Evolutionary conservation across 1,140 invertebrate genomes (phyloP).

Genomic region (Triops longicaudatus): DNA sequence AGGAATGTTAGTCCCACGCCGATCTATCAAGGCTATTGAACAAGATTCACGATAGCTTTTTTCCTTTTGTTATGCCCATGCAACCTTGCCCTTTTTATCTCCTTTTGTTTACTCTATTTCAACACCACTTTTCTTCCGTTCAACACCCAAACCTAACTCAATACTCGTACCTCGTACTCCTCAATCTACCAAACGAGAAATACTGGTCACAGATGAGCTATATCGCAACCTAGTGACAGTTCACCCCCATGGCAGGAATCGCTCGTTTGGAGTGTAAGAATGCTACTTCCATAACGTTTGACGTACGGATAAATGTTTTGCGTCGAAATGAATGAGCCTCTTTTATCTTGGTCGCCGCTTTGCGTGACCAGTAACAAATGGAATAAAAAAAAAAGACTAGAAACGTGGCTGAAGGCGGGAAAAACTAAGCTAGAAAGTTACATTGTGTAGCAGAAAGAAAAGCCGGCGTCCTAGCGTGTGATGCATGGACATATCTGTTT

Average conservation of each 20-base stretch:
- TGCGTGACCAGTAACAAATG: constrained; percentile 14
- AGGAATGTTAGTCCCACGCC: neutral
- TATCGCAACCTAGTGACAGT: neutral
- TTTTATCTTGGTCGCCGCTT: neutral
- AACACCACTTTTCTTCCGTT: neutral
- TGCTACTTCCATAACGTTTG: neutral
- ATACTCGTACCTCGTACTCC: neutral
- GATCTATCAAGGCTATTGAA: constrained; percentile 7
- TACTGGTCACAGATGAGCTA: too few species aligned
- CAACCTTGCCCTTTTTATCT: neutral
- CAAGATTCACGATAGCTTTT: constrained; percentile 1
- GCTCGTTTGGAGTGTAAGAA: neutral
- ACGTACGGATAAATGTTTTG: neutral
- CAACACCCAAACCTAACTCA: neutral
- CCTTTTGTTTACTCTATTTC: neutral
- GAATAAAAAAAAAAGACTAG: neutral
- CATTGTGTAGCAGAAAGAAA: neutral
- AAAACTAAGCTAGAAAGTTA: neutral
- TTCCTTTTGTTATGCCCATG: neutral
- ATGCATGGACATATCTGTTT: constrained; percentile 15
- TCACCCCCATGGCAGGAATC: neutral
- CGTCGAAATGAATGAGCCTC: neutral
- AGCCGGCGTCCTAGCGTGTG: constrained; percentile 8
- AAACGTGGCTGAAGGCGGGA: neutral
- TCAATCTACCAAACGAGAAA: neutral